Conservation (phyloP, 2,113 vertebrate genomes). For the Poecilia latipinna region DNA sequence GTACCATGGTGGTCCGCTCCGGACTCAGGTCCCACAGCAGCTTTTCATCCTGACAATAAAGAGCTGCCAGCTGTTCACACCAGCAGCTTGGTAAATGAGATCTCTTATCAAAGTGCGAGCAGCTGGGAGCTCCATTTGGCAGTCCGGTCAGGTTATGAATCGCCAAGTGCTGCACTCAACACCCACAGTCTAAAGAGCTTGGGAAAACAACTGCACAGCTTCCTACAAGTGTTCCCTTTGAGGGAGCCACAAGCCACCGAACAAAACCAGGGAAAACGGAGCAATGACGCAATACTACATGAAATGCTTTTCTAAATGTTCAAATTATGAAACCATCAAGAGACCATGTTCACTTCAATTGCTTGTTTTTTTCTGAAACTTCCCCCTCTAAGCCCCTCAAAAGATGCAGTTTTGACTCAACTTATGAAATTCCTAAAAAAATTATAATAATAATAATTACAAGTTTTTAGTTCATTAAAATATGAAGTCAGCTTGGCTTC, state of each 20-base stretch:
- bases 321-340: too few relatives aligned
- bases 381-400: too few relatives aligned
- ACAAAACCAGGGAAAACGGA: background rate
- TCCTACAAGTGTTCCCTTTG: constrained; percentile 20
- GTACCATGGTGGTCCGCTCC: background rate
- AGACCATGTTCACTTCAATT: too few relatives aligned
- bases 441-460: too few relatives aligned
- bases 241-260: background rate
- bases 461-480: too few relatives aligned
- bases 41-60: constrained; percentile 47
- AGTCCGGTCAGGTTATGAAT: constrained; percentile 48
- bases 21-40: constrained; percentile 32
- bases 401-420: too few relatives aligned
- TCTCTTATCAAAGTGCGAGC: constrained; percentile 56
- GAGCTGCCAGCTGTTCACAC: constrained; percentile 49
- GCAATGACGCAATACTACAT: background rate
- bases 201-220: background rate
- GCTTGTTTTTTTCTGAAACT: too few relatives aligned
- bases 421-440: too few relatives aligned
- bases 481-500: too few relatives aligned
- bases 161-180: constrained; percentile 24
- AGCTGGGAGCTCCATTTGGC: constrained; percentile 50
- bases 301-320: background rate
- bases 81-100: constrained; percentile 51
- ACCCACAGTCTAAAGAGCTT: constrained; percentile 21